Conservation (phyloP, 2,888 invertebrate genomes). For the Elaeidobius kamerunicus region DNA sequence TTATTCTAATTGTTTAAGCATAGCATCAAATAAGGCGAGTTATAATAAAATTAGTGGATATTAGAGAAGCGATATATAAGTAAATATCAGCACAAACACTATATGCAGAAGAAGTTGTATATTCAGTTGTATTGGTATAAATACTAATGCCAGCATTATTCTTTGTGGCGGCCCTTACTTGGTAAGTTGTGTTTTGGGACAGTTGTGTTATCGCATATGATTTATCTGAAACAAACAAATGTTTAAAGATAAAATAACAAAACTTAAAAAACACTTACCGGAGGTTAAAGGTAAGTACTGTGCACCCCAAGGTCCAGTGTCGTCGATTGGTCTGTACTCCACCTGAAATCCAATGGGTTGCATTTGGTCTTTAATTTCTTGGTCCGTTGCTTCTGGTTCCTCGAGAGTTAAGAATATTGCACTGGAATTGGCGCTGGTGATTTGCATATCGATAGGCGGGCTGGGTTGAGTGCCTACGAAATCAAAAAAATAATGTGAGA, state of each 20-base stretch:
- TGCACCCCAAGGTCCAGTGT: neutral
- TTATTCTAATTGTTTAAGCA: too few relatives aligned
- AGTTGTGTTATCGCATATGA: slow-evolving; percentile 52
- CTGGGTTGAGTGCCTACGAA: neutral
- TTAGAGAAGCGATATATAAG: neutral
- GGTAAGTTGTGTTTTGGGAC: slow-evolving; percentile 53
- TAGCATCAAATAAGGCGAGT: neutral
- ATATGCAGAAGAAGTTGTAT: slow-evolving; percentile 5
- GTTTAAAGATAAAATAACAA: too few relatives aligned
- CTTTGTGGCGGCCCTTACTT: slow-evolving; percentile 54
- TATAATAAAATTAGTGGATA: neutral
- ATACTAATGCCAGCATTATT: slow-evolving; percentile 55
- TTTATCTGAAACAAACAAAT: slow-evolving; percentile 46
- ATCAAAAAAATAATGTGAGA: too few relatives aligned
- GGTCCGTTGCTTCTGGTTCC: neutral
- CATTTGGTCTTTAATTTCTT: neutral
- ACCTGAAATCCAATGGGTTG: neutral
- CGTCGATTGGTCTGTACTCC: neutral
- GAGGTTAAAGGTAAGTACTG: neutral
- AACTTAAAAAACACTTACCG: too few relatives aligned
- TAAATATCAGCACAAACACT: neutral
- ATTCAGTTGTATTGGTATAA: slow-evolving; percentile 38
- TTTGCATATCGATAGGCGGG: neutral
- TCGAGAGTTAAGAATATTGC: neutral
- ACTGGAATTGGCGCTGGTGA: neutral